Base-by-base conservation (phyloP, 2,113 vertebrate genomes). In the Phyllopteryx taeniolatus region DNA sequence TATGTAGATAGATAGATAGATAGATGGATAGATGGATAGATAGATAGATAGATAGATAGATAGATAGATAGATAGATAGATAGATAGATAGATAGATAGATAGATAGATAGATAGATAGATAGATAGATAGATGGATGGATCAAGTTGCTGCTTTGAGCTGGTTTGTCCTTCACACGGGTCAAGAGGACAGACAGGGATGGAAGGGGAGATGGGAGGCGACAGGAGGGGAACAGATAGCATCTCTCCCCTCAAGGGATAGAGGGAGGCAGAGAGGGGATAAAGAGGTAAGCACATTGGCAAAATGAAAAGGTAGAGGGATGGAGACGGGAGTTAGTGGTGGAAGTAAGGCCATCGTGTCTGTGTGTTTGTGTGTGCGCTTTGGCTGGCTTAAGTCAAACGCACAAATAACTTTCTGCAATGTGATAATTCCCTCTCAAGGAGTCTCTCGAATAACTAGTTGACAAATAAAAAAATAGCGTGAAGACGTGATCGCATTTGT, bases 161-260 rank as follows among this genome's bases (percentile, higher is more conserved):
- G 83, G 63, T 76, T 82, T 47, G 79, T 85, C 88, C 89, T 89
- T 90, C 81, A 76, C 44, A 1, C 65, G 64, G 84, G 86, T 87
- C 77, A 87, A 82, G 74, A 82, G 83, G 80, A 87, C 77, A 66
- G 53, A 12, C 69, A 65, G 60, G 71, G 39, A 27, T 59, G 43
- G 68, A 43, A 56, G 60, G 46, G 66, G 46, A 51, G 64, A 35
- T 59, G 54, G 53, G 44, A 31, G 68, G 71, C 17, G 33, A 54
- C 31, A 46, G 42, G 65, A 49, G 71, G 47, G 35, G 79, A 56
- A 70, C 53, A 77, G 85, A 90, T 87, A 79, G 44, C 61, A 87
- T 89, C 83, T 69, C 67, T 72, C 71, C 78, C 75, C 80, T 84
- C 65, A 67, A 82, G 79, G 75, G 83, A 84, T 71, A 69, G 68